A percentile compares a stretch with the other conserved stretches of the same genome.
phyloP scores from a whole-genome alignment of 2,113 vertebrate genomes.

The Brachyhypopomus occidentalis region DNA sequence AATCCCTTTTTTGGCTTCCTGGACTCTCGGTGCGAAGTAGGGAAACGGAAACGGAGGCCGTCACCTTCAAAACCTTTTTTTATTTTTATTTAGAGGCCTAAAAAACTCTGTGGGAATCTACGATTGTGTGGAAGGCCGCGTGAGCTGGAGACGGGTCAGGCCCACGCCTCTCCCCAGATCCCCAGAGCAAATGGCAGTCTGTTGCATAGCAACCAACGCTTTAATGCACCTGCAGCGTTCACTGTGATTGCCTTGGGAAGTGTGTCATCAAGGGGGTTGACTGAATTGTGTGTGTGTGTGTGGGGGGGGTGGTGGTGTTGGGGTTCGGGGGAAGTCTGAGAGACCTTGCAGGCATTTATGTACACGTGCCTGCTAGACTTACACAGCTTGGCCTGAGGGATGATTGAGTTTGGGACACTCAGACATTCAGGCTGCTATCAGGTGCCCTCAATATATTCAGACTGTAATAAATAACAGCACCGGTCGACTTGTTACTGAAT shows the following conservation, averaged over 20 bases:
- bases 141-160: constrained; percentile 6
- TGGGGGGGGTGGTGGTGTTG: not conserved
- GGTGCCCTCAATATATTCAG: constrained; percentile 47
- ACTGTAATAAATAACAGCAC: constrained; percentile 60
- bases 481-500: constrained; percentile 53
- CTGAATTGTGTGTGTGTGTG: constrained; percentile 3
- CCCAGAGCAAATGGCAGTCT: constrained; percentile 19
- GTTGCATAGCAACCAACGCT: constrained; percentile 74
- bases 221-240: constrained; percentile 50
- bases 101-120: constrained; percentile 25
- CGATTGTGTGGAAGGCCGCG: constrained; percentile 36
- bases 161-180: constrained; percentile 11
- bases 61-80: constrained; percentile 18
- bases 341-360: too few species aligned
- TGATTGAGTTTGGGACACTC: constrained; percentile 22
- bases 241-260: constrained; percentile 30
- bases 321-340: too few species aligned
- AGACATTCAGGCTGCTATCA: not conserved
- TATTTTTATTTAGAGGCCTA: not conserved
- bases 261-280: not conserved
- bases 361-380: constrained; percentile 8
- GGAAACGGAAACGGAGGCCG: not conserved
- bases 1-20: not conserved
- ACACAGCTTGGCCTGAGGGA: constrained; percentile 22
- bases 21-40: not conserved